Base-by-base conservation (phyloP, 2,113 vertebrate species). In the Oryzias melastigma region DNA sequence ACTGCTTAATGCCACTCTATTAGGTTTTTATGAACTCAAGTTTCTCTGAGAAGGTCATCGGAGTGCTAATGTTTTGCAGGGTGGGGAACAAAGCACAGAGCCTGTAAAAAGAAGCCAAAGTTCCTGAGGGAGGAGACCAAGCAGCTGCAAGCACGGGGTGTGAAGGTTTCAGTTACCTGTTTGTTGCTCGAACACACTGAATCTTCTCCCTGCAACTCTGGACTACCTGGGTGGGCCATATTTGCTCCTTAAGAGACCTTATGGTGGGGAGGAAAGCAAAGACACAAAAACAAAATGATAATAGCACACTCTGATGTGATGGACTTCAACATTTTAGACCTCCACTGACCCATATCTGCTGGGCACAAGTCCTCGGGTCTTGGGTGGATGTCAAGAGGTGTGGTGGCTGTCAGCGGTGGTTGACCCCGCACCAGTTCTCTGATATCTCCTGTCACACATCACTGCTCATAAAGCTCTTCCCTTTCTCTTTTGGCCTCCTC, bases 381-480 rank as follows among this genome's bases (percentile, higher is more conserved):
- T 8, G 62, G 62, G 40, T 75, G 77, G 84, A 81, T 76, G 81
- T 87, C 78, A 71, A 77, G 75, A 88, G 85, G 88, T 89, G 89
- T 88, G 73, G 77, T 86, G 67, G 80, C 75, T 83, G 84, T 74
- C 84, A 80, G 84, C 73, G 77, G 75, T 48, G 84, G 73, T 77
- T 89, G 89, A 90, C 90, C 89, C 79, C 73, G 73, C 72, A 63
- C 65, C 58, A 66, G 60, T 84, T 86, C 85, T 86, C 83, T 85
- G 74, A 82, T 91, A 87, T 91, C 90, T 87, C 63, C 77, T 69
- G 83, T 89, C 85, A 91, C 81, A 87, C 85, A 86, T 88, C 85
- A 80, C 70, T 84, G 82, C 78, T 75, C 84, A 63, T 57, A 80
- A 85, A 82, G 85, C 82, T 71, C 85, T 87, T 81, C 83, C 82